Evolutionary conservation across 2,797 vertebrate species (phyloP), one percentile per base, ranked within the genome.

Genomic region (Merluccius polli): DNA sequence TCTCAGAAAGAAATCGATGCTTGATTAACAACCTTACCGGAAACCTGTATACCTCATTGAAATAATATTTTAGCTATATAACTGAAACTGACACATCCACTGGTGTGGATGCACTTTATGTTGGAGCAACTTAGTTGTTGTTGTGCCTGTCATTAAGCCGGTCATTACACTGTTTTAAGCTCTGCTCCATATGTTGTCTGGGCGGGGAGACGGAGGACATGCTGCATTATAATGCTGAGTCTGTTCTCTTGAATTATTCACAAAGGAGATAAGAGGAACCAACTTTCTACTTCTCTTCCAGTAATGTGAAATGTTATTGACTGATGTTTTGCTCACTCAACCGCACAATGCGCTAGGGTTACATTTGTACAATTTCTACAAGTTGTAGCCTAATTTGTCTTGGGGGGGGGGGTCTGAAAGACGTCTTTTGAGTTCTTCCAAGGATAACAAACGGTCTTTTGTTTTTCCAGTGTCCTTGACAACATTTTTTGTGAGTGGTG

Each of bases 311-410:
- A 59, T 59, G 52, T 59, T 27, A 27, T 27, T 65, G n/a, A 65
- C 59, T 65, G 59, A 65, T 65, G n/a, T 65, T 24, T 65, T 27
- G 24, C 59, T 65, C 59, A 65, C 59, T 65, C n/a, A 65, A 27
- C 59, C 59, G 24, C 52, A 59, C 21, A 27, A 65, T 24, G n/a
- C 11, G 24, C n/a, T 65, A 65, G 59, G 59, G 59, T 27, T 65
- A 65, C 59, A 63, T 63, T 63, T 63, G 59, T 63, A 63, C 10
- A n/a, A 63, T 63, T 59, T 7, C 13, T 63, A 63, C 59, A 27
- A 65, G 24, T 59, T 65, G 59, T 65, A n/a, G 59, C 59, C 59
- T 24, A 65, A 18, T 59, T 59, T 59, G 52, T 65, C n/a, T n/a
- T n/a, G n/a, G n/a, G n/a, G n/a, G n/a, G n/a, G n/a, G n/a, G n/a